Evolutionary conservation across 2,113 vertebrate genomes (phyloP).

Genomic region (Hippocampus mohnikei): DNA sequence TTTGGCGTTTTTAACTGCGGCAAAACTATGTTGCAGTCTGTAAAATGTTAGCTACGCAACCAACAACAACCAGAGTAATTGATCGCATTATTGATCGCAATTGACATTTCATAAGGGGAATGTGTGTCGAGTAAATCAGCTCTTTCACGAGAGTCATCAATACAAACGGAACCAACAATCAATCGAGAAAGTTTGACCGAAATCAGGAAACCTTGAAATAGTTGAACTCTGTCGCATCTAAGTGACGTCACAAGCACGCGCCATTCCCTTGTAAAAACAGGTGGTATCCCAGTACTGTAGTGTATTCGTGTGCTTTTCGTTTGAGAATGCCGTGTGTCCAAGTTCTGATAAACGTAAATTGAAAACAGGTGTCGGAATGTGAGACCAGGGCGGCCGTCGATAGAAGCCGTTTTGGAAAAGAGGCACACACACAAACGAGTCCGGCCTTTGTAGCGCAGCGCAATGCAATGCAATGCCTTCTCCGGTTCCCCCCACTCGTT

Average conservation of each 20-base stretch:
- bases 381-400: not conserved
- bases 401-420: not conserved
- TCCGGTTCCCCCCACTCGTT: conserved; percentile 78
- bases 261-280: not conserved
- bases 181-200: not conserved
- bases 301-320: not conserved
- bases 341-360: not conserved
- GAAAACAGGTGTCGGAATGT: not conserved
- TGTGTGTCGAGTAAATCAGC: not conserved
- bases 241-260: not conserved
- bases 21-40: too few relatives aligned
- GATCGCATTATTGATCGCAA: too few relatives aligned
- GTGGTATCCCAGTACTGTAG: not conserved
- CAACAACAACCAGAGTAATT: too few relatives aligned
- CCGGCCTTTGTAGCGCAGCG: too few relatives aligned
- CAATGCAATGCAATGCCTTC: conserved; percentile 80
- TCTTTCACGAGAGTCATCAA: not conserved
- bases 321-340: not conserved
- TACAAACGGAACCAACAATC: not conserved
- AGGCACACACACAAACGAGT: not conserved
- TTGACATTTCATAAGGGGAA: not conserved
- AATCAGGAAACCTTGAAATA: not conserved
- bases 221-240: not conserved
- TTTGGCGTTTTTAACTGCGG: too few relatives aligned
- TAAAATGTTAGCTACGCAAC: too few relatives aligned